Evolutionary conservation across 2,113 vertebrate genomes (phyloP).

Genomic region (Gobio gobio): DNA sequence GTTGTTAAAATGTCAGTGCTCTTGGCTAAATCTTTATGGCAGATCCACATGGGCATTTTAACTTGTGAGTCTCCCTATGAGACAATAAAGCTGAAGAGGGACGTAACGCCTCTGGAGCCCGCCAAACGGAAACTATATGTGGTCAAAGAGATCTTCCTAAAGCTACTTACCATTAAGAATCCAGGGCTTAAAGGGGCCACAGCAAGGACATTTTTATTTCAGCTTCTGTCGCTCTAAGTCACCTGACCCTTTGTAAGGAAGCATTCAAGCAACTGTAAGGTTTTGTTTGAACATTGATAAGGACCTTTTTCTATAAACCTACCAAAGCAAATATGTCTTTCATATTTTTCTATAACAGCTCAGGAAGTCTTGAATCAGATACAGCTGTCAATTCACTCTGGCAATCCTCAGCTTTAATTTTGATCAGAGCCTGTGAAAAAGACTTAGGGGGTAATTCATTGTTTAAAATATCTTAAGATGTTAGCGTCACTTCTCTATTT

Average conservation of each 20-base stretch:
- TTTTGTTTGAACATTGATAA: neutral
- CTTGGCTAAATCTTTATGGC: slow-evolving; percentile 32
- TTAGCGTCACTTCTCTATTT: neutral
- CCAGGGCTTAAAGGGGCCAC: slow-evolving; percentile 65
- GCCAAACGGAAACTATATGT: neutral
- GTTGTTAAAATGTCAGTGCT: slow-evolving; percentile 49
- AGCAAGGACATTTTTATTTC: slow-evolving; percentile 64
- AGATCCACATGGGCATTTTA: neutral
- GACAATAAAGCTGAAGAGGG: neutral
- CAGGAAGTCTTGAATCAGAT: too few relatives aligned
- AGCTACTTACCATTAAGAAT: slow-evolving; percentile 74
- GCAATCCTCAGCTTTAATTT: neutral
- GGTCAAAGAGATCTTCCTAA: slow-evolving; percentile 59
- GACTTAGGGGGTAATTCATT: neutral
- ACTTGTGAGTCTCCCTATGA: neutral
- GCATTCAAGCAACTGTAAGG: too few relatives aligned
- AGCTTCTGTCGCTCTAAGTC: slow-evolving; percentile 13
- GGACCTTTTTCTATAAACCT: neutral
- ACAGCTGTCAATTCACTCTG: neutral
- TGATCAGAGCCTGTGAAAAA: neutral
- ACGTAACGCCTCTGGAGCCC: neutral
- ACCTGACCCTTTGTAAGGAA: neutral
- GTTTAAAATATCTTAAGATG: too few relatives aligned
- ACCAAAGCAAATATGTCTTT: too few relatives aligned
- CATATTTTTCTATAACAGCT: too few relatives aligned